Evolutionary conservation across 2,797 vertebrate species (phyloP), one percentile per base, ranked within the genome.

Genomic region (Bovichtus diacanthus): DNA sequence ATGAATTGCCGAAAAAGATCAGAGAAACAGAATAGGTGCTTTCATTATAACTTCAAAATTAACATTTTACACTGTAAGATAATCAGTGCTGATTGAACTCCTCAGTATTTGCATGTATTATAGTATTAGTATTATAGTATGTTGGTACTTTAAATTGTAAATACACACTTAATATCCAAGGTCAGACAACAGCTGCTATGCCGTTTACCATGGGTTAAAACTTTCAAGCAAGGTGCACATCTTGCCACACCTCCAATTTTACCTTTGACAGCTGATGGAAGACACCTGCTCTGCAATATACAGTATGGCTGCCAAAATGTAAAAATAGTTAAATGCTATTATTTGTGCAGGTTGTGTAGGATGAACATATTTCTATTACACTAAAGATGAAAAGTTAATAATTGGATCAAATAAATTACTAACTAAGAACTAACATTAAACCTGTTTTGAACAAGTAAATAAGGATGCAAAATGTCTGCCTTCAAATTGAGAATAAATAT

Each of bases 221-320:
- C 23, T 43, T 58, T 38, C 11, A 69, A 43, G 47, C 16, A 10
- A 46, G 8, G 34, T 58, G 39, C 19, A 66, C 43, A 53, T 71
- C 39, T 46, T n/a, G 16, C 19, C 41, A 50, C 34, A 55, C 18
- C 29, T 61, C 44, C 13, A 44, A 55, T 46, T 60, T 70, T 25
- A 53, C 58, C n/a, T 72, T 19, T 55, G 55, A 59, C 60, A 68
- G 70, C 41, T 54, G 46, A 74, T 36, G 56, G 47, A 50, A 34
- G 8, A 34, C 31, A 34, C 31, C 31, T 34, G 31, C 31, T 9
- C 31, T 34, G 31, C 31, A 34, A 34, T 34, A 9, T 53, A 54
- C 10, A 54, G 49, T 46, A 12, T 56, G 18, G 34, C 13, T 53
- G 5, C 58, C 19, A 16, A 18, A 53, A 13, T 54, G 49, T 23